Evolutionary conservation across 2,888 invertebrate species (phyloP), one percentile per base, ranked within the genome.

Genomic region (Ochlodes sylvanus): DNA sequence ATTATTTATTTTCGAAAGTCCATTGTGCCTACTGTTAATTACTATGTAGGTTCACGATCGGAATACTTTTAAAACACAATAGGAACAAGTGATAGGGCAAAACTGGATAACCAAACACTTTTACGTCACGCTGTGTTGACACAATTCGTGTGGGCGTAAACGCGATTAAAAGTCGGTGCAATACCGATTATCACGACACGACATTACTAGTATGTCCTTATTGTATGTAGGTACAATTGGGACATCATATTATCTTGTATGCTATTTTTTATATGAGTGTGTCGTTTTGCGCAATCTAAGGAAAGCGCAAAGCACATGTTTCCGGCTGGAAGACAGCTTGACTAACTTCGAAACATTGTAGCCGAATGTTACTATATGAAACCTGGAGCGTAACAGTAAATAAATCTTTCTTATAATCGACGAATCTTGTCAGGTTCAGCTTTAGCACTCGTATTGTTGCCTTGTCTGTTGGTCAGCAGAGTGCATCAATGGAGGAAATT

Each of bases 121-220:
- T 75, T 71, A 75, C 75, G 78, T 76, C 75, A 79, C 75, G 76
- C 75, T 77, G 72, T 83, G 82, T 81, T 84, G 84, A 86, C 83
- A 84, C 79, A 80, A 78, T 82, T 82, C 79, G 77, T 78, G 87
- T 86, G 84, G 88, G 88, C 84, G 88, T 82, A 70, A 63, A 75
- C 73, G 74, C 79, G 84, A 85, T 87, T 84, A 84, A 78, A 73
- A 70, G 70, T 77, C 73, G 19, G 50, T 58, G 74, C 73, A 70
- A 71, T 69, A 72, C 72, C 77, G 73, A 77, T 78, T 75, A 76
- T 68, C 74, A 67, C 64, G n/a, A 67, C 38, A 56, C 21, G 27
- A 52, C 27, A 17, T 21, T 32, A 17, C 21, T 21, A 63, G 62
- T 10, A 38, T n/a, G 14, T 14, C 41, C 41, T 41, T 12, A 14